Base-by-base conservation (phyloP, 2,797 vertebrate genomes). In the Scolopax bukidnonensis region DNA sequence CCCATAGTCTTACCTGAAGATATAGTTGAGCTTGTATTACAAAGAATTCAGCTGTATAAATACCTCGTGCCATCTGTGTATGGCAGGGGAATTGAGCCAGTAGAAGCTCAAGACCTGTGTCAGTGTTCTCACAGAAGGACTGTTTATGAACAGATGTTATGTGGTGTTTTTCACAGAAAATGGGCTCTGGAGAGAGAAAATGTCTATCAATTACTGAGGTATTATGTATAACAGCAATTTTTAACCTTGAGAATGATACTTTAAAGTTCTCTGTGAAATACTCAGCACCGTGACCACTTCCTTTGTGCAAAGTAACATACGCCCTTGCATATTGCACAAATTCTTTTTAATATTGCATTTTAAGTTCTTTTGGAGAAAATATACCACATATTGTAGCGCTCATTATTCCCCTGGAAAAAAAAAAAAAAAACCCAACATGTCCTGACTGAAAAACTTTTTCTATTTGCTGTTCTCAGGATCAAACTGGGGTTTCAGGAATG, bases 111-210 rank as follows among this genome's bases (percentile, higher is more conserved):
- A 97, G 98, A 98, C 98, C 98, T 93, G 98, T 99, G 99, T 99
- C 99, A 99, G 98, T 98, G 98, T 97, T 98, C 98, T 98, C 98
- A 98, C 98, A 98, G 99, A 99, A 99, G 98, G 99, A 98, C 98
- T 99, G 99, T 99, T 99, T 99, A 98, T 98, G 99, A 99, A 99
- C 99, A 99, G 99, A 99, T 99, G 99, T 99, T 99, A 98, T 93
- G 99, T 97, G 98, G 98, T 98, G 98, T 98, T 98, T 98, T 98
- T 97, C 98, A 98, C 95, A 98, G 98, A 98, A 98, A 98, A 98
- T 98, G 97, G 97, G 97, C 99, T 99, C 99, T 98, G 98, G 99
- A 99, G 99, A 99, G 99, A 98, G 98, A 98, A 98, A 98, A 98
- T 98, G 99, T 99, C 99, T 99, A 99, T 99, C 99, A 98, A 98